These are phyloP conservation scores for Pteromalus puparum DNA, from an alignment of 1,140 invertebrate genomes.

Conservation along the genomic window DNA sequence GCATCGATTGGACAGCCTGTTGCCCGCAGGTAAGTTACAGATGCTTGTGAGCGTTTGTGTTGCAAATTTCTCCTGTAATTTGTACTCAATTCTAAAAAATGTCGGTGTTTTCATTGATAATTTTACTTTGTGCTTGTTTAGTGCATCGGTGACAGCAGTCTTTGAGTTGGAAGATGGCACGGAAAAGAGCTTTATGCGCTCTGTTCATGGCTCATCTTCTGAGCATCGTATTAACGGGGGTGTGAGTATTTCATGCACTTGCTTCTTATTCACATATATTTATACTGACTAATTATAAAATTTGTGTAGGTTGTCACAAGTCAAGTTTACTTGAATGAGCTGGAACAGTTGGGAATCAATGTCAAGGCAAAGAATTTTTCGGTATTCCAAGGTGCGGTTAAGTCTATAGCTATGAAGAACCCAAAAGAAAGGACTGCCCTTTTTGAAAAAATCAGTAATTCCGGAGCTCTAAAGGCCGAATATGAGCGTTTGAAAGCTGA, in stretches of 20 bases:
- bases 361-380: conserved; percentile 99
- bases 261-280: conserved; percentile 28
- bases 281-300: not conserved
- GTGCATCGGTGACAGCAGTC: conserved; percentile 94
- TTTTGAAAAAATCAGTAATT: conserved; percentile 99
- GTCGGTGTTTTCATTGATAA: not conserved
- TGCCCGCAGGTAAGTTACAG: conserved; percentile 79
- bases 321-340: conserved; percentile 89
- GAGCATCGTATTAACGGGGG: conserved; percentile 96
- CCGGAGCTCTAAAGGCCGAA: conserved; percentile 94
- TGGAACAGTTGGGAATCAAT: conserved; percentile 97
- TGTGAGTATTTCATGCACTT: conserved; percentile 74
- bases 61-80: conserved; percentile 47
- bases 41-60: too few relatives aligned
- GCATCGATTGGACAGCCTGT: conserved; percentile 96
- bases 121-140: conserved; percentile 61
- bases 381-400: conserved; percentile 99
- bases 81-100: not conserved
- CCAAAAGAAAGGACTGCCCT: conserved; percentile 97
- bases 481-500: conserved; percentile 94
- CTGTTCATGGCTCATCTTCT: conserved; percentile 94
- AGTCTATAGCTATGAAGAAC: conserved; percentile 99
- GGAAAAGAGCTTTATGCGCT: conserved; percentile 93
- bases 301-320: conserved; percentile 85
- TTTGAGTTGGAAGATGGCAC: conserved; percentile 89